These are phyloP conservation scores for Brachymystax lenok DNA, from an alignment of 2,797 vertebrate genomes.

Conservation along the genomic window DNA sequence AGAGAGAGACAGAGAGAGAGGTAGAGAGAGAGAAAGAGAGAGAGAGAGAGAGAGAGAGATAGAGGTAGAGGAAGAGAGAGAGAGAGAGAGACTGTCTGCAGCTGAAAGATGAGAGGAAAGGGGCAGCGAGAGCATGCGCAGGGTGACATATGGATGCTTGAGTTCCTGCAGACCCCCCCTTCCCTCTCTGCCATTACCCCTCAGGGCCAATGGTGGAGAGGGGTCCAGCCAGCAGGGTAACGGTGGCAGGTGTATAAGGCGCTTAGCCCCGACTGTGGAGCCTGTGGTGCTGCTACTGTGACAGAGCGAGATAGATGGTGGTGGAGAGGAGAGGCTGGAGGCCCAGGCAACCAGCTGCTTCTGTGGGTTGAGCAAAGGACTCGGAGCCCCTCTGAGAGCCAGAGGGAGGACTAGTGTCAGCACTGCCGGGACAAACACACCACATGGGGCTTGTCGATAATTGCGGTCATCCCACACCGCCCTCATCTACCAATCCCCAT, in stretches of 20 bases:
- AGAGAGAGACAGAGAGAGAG: not conserved
- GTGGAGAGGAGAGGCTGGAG: not conserved
- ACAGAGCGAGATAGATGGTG: conserved; percentile 5
- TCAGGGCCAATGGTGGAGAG: not conserved
- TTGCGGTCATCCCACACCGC: conserved; percentile 42
- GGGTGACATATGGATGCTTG: not conserved
- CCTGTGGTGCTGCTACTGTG: conserved; percentile 2
- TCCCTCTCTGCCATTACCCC: not conserved
- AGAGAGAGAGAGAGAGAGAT: not conserved
- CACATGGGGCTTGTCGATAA: conserved; percentile 32
- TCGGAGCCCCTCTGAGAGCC: not conserved
- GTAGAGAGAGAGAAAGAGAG: not conserved
- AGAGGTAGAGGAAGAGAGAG: fast-evolving
- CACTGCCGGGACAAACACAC: conserved; percentile 13
- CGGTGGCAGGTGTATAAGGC: conserved; percentile 25
- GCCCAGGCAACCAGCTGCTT: not conserved
- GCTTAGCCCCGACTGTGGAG: conserved; percentile 19
- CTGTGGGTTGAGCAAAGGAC: not conserved
- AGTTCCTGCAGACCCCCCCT: no score
- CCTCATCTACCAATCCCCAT: conserved; percentile 34
- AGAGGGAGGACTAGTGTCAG: not conserved
- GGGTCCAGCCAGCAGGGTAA: conserved; percentile 8
- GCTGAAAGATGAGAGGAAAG: not conserved
- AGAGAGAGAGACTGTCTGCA: not conserved
- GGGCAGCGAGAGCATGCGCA: not conserved